Percentiles rank a stretch among this genome's conserved stretches.
These are phyloP conservation scores for Peromyscus melanophrys DNA, from an alignment of 2,797 vertebrate species.

Conservation along the genomic window DNA sequence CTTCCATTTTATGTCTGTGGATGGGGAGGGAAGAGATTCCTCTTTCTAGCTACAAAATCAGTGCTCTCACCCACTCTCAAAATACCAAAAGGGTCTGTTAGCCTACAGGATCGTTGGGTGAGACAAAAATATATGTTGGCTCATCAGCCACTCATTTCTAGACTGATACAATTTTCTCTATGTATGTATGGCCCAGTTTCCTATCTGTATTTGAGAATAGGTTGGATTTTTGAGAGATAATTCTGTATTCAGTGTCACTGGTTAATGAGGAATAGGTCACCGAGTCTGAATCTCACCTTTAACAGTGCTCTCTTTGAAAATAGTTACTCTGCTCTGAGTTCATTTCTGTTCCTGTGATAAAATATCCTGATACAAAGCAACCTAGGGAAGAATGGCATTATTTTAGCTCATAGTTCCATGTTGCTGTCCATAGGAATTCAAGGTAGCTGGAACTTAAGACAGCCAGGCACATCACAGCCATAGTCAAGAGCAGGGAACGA, in stretches of 20 bases:
- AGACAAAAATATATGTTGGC: constrained; percentile 31
- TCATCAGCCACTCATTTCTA: constrained; percentile 28
- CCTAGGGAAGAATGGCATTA: neutral
- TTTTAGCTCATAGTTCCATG: neutral
- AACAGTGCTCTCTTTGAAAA: neutral
- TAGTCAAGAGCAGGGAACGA: neutral
- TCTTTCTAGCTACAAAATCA: neutral
- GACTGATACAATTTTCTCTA: constrained; percentile 14
- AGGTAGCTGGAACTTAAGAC: neutral
- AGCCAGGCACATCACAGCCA: too few relatives aligned
- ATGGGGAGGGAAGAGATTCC: neutral
- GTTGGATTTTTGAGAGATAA: neutral
- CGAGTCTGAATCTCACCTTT: neutral
- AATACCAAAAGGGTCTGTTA: neutral
- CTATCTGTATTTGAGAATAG: constrained; percentile 20
- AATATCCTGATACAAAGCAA: neutral
- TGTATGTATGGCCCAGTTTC: neutral
- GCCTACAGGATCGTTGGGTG: neutral
- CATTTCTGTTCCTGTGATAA: neutral
- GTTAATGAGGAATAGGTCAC: neutral
- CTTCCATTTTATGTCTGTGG: neutral
- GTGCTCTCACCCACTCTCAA: neutral
- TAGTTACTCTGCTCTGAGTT: neutral
- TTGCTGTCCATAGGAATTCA: neutral
- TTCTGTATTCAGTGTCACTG: constrained; percentile 9